Evolutionary conservation across 2,797 vertebrate genomes (phyloP).

Genomic region (Peromyscus eremicus): DNA sequence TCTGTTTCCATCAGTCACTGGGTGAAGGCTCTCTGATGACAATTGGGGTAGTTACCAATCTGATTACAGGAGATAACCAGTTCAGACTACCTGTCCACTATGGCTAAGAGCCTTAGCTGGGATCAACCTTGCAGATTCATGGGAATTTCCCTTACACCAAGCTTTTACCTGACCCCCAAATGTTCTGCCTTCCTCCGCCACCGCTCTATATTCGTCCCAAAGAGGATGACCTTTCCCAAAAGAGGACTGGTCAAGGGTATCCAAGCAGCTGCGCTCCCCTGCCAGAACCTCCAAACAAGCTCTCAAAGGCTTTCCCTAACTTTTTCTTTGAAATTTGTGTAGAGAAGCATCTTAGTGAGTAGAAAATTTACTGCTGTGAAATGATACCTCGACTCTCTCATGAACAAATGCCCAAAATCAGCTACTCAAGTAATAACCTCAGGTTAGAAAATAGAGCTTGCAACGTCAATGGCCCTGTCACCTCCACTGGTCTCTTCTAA

Average conservation of each 20-base stretch:
- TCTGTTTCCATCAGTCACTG: neutral
- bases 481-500: neutral
- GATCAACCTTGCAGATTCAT: neutral
- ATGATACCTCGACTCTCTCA: neutral
- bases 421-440: neutral
- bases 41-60: neutral
- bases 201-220: neutral
- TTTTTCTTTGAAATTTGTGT: conserved; percentile 8
- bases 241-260: too few species aligned
- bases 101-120: neutral
- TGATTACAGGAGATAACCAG: neutral
- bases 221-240: too few species aligned
- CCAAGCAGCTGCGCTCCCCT: neutral
- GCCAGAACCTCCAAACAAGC: neutral
- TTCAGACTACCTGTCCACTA: neutral
- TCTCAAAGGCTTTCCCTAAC: conserved; percentile 2
- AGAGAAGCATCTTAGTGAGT: neutral
- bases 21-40: neutral
- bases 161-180: neutral
- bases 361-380: neutral
- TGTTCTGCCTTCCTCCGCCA: neutral
- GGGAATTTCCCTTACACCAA: neutral
- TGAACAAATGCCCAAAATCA: neutral
- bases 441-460: neutral
- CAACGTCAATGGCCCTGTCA: neutral